Evolutionary conservation across 2,888 invertebrate species (phyloP).

Genomic region (Aethes cnicana): DNA sequence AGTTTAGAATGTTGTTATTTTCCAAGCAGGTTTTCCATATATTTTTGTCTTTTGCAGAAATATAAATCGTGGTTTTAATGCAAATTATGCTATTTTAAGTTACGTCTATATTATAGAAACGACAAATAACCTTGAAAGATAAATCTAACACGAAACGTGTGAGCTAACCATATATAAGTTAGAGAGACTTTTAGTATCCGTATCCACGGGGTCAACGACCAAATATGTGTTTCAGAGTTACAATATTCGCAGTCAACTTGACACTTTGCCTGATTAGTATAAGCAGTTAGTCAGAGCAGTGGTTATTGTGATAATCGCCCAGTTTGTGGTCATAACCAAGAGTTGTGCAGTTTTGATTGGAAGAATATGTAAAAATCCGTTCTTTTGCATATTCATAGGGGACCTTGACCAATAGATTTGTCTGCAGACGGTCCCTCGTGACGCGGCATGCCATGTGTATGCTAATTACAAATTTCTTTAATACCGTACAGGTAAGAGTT

Average conservation of each 20-base stretch:
- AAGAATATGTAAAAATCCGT: constrained; percentile 43
- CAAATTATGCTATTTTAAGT: too few species aligned
- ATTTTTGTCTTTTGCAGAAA: too few species aligned
- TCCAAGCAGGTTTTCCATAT: not conserved
- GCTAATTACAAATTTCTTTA: constrained; percentile 49
- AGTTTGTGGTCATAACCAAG: constrained; percentile 28
- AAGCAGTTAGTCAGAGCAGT: constrained; percentile 9
- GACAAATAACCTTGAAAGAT: not conserved
- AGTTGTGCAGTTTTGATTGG: constrained; percentile 44
- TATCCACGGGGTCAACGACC: constrained; percentile 12
- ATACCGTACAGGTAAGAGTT: constrained; percentile 38
- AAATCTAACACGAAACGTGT: not conserved
- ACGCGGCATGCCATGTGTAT: constrained; percentile 49
- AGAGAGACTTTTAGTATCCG: constrained; percentile 21
- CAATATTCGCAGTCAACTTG: constrained; percentile 11
- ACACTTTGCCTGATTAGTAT: constrained; percentile 17
- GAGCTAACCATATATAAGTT: constrained; percentile 1
- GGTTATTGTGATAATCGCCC: constrained; percentile 1
- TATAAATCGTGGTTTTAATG: too few species aligned
- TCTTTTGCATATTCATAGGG: constrained; percentile 59
- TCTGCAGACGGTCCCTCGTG: constrained; percentile 41
- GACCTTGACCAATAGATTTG: constrained; percentile 64
- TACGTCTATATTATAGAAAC: too few species aligned
- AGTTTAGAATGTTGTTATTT: not conserved
- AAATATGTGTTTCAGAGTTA: constrained; percentile 17